phyloP scores from a whole-genome alignment of 2,797 vertebrate species.

The Babyrousa celebensis region DNA sequence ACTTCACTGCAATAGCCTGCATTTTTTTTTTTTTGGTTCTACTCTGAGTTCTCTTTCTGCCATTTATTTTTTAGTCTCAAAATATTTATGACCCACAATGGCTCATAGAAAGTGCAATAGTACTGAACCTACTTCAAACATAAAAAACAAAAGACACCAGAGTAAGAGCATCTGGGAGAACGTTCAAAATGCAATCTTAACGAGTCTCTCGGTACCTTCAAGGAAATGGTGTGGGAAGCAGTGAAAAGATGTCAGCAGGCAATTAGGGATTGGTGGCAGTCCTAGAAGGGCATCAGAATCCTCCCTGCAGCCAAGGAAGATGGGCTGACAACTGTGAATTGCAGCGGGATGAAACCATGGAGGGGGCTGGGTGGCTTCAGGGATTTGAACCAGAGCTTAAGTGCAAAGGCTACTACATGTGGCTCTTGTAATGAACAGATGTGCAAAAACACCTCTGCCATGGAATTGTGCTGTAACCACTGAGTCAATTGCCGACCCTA shows the following conservation, averaged over 20 bases:
- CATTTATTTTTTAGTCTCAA: background rate
- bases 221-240: background rate
- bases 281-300: background rate
- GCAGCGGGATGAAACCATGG: background rate
- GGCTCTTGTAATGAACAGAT: background rate
- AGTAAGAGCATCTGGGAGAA: background rate
- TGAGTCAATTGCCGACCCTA: background rate
- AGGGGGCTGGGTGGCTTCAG: background rate
- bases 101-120: background rate
- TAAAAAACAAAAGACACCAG: background rate
- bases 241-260: background rate
- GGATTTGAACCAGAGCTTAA: background rate
- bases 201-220: background rate
- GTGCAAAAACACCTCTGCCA: background rate
- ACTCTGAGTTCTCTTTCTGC: background rate
- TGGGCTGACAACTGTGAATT: background rate
- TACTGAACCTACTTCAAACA: conserved; percentile 9
- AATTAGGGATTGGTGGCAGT: background rate
- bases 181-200: background rate
- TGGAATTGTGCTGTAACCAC: background rate
- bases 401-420: rapidly evolving
- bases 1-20: too few relatives aligned
- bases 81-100: background rate
- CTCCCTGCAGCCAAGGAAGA: background rate
- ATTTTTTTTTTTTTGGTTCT: background rate